These are phyloP conservation scores for Pelobates fuscus DNA, from an alignment of 2,113 vertebrate genomes.

Conservation along the genomic window DNA sequence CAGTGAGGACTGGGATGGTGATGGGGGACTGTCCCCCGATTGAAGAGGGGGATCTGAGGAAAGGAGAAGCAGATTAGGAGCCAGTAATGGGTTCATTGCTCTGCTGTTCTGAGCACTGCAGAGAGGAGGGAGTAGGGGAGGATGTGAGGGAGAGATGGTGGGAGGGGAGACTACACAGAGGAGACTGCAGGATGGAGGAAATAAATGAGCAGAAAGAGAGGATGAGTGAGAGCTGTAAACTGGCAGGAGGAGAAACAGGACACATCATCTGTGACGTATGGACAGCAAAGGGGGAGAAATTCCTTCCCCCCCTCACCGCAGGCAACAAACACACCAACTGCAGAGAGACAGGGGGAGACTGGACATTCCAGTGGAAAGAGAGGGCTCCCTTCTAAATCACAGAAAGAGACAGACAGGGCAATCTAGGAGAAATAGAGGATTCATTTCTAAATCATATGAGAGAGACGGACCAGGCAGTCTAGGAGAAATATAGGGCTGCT, in stretches of 20 bases:
- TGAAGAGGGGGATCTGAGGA: constrained; percentile 51
- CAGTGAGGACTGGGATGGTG: constrained; percentile 59
- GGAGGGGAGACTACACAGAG: constrained; percentile 9
- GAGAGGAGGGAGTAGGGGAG: constrained; percentile 34
- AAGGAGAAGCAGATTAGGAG: constrained; percentile 75
- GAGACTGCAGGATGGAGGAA: not conserved
- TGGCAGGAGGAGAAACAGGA: not conserved
- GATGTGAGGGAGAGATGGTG: not conserved
- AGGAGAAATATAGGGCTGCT: not conserved
- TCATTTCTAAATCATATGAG: not conserved
- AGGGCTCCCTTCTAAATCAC: not conserved
- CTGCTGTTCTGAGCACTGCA: constrained; percentile 51
- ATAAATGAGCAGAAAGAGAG: constrained; percentile 5
- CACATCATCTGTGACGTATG: constrained; percentile 32
- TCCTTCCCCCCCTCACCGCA: constrained; percentile 31
- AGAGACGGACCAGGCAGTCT: not conserved
- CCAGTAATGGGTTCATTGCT: constrained; percentile 89
- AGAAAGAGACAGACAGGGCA: not conserved
- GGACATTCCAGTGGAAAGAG: not conserved
- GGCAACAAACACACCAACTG: constrained; percentile 33
- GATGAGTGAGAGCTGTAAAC: not conserved
- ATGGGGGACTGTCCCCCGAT: constrained; percentile 56
- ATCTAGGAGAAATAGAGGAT: not conserved
- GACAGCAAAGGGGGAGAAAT: constrained; percentile 21
- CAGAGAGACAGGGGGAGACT: constrained; percentile 5